A percentile compares a stretch with the other conserved stretches of the same genome.
Conservation (phyloP, 92 coral and sea anemone genomes). For the Metridium senile region DNA sequence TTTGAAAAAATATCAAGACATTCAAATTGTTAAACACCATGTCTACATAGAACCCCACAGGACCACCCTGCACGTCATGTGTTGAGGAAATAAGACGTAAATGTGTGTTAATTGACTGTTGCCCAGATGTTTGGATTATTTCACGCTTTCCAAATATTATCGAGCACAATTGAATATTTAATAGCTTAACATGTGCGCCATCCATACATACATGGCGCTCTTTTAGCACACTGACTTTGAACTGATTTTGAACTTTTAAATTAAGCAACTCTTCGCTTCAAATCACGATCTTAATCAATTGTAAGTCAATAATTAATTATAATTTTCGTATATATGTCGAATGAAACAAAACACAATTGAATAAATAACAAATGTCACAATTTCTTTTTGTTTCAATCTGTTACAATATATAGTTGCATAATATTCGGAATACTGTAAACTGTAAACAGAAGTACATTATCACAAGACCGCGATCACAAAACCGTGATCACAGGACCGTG, state of each 20-base stretch:
- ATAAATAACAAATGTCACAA: background rate
- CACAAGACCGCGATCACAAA: constrained; percentile 31
- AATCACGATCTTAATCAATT: background rate
- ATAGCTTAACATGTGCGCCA: too few relatives aligned
- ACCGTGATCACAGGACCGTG: constrained; percentile 39
- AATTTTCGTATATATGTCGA: background rate
- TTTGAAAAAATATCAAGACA: constrained; percentile 23
- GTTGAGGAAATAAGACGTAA: constrained; percentile 25
- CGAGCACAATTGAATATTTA: too few relatives aligned
- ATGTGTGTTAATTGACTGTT: constrained; percentile 36
- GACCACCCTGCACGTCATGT: background rate
- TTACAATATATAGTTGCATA: background rate
- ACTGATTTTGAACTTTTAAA: background rate
- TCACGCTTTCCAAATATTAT: too few relatives aligned
- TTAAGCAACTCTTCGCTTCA: background rate
- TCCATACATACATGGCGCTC: too few relatives aligned
- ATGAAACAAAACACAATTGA: background rate
- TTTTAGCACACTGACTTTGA: constrained; percentile 13
- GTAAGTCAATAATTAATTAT: background rate
- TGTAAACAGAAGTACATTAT: too few relatives aligned
- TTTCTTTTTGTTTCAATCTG: background rate
- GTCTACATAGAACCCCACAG: constrained; percentile 25
- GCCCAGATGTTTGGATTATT: constrained; percentile 27
- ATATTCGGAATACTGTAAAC: too few relatives aligned
- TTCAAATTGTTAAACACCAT: constrained; percentile 48